Percentiles rank a stretch among this genome's conserved stretches.
Conservation (phyloP, 2,113 vertebrate genomes). For the Myanophis thanlyinensis region DNA sequence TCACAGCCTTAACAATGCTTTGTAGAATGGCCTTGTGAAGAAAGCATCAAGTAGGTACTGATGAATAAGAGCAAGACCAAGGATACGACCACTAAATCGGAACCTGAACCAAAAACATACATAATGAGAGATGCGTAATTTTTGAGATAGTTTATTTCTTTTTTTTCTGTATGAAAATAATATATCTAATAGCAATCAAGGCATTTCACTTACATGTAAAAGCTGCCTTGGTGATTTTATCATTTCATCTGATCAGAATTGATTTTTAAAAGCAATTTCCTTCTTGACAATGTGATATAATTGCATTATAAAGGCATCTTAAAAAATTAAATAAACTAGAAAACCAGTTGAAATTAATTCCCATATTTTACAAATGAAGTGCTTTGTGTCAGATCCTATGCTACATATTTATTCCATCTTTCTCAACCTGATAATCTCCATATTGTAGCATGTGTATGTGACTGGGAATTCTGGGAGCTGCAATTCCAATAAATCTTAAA, state of each 20-base stretch:
- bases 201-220: neutral
- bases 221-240: neutral
- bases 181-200: neutral
- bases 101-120: conserved; percentile 80
- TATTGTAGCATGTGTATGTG: neutral
- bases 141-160: neutral
- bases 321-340: neutral
- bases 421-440: neutral
- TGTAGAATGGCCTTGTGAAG: conserved; percentile 98
- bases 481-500: neutral
- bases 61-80: conserved; percentile 95
- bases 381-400: neutral
- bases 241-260: neutral
- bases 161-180: neutral
- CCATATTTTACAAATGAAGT: neutral
- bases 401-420: neutral
- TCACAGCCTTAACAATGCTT: conserved; percentile 93
- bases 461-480: neutral
- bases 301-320: neutral
- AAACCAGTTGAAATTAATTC: neutral
- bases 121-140: conserved; percentile 23
- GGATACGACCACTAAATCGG: conserved; percentile 95
- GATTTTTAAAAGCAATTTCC: neutral
- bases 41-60: conserved; percentile 98
- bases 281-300: neutral